Conservation (phyloP, 1,140 invertebrate genomes). For the Drosophila neocordata region DNA sequence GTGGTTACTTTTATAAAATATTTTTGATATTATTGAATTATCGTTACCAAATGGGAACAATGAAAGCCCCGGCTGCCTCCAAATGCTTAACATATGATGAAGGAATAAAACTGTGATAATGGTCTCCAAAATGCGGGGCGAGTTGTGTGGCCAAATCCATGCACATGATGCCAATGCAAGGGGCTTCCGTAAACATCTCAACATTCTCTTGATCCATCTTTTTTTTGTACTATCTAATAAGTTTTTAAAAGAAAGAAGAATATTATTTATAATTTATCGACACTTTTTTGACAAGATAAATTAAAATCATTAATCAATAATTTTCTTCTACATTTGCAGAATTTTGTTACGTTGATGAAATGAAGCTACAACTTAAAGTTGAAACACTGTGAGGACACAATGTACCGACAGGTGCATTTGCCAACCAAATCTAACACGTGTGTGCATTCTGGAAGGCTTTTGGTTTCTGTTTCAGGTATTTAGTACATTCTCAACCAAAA, state of each 20-base stretch:
- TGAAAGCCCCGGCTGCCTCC: conserved; percentile 43
- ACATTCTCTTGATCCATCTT: not conserved
- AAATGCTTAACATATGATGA: conserved; percentile 40
- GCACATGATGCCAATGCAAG: conserved; percentile 48
- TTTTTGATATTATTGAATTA: not conserved
- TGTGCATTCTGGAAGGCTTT: no score
- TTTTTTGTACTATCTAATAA: not conserved
- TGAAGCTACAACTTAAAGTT: no score
- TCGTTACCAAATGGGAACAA: conserved; percentile 54
- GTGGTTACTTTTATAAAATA: not conserved
- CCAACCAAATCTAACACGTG: no score
- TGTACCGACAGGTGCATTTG: no score
- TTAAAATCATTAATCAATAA: no score
- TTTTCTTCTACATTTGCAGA: no score
- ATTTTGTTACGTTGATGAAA: no score
- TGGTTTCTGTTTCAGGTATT: no score
- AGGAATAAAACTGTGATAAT: conserved; percentile 35
- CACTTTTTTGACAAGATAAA: no score
- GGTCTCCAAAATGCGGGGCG: not conserved
- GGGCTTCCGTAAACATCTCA: not conserved
- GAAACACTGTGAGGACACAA: no score
- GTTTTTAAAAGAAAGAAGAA: not conserved
- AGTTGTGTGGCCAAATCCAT: conserved; percentile 39
- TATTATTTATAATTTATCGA: no score
- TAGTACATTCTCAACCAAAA: no score